phyloP scores from a whole-genome alignment of 2,888 invertebrate genomes.

The Drosophila prolongata region DNA sequence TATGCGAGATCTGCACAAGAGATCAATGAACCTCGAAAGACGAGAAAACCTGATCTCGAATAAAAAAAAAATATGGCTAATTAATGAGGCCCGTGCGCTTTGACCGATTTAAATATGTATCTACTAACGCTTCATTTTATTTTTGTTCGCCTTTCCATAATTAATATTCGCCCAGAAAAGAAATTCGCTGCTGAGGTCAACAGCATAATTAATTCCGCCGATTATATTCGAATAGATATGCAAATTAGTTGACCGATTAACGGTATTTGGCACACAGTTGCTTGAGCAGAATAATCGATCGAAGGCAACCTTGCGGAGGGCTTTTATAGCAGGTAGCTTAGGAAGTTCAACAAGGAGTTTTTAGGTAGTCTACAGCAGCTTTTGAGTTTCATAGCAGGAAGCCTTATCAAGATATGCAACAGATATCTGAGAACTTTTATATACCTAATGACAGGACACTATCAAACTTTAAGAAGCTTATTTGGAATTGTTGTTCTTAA shows the following conservation, averaged over 20 bases:
- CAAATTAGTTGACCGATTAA: conserved; percentile 23
- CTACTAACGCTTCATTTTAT: background rate
- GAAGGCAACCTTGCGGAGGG: conserved; percentile 1
- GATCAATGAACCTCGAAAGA: conserved; percentile 52
- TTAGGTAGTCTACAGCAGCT: background rate
- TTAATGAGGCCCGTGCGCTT: conserved; percentile 54
- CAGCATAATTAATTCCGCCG: conserved; percentile 16
- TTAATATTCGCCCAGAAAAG: background rate
- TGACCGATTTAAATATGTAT: conserved; percentile 55
- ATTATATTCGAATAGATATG: conserved; percentile 1
- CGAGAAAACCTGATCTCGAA: background rate
- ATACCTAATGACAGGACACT: too few species aligned
- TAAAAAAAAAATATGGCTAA: conserved; percentile 28
- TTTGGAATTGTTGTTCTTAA: background rate
- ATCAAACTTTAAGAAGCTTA: too few species aligned
- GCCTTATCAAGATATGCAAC: too few species aligned
- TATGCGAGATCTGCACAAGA: background rate
- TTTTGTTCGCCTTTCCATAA: conserved; percentile 20
- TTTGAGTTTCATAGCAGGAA: background rate
- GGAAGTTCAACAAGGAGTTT: background rate
- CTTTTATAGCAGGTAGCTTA: conserved; percentile 1
- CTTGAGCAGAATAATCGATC: conserved; percentile 10
- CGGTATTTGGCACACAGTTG: conserved; percentile 31
- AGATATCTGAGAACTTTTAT: too few species aligned
- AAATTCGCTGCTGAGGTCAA: conserved; percentile 13